Conservation (phyloP, 2,113 vertebrate genomes). For the Nycticryphes semicollaris region DNA sequence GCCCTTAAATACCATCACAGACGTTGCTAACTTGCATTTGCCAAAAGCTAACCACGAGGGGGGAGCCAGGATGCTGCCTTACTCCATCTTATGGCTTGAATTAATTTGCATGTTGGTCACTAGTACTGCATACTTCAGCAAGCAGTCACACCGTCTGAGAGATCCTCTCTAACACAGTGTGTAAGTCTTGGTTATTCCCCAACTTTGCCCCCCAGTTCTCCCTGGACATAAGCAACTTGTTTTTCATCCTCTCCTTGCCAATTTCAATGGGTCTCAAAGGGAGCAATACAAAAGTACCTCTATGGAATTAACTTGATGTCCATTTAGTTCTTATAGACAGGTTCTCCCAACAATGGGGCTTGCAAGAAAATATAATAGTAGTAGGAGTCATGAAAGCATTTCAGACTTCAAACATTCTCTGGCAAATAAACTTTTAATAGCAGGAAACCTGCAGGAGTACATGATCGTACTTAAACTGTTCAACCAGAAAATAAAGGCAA, state of each 20-base stretch:
- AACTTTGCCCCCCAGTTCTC: not conserved
- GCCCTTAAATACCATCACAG: not conserved
- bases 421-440: not conserved
- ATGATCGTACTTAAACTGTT: not conserved
- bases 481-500: not conserved
- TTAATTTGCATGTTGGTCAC: not conserved
- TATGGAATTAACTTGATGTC: not conserved
- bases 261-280: not conserved
- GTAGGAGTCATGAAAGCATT: not conserved
- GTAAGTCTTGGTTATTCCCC: not conserved
- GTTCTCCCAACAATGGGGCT: not conserved
- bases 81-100: not conserved
- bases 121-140: no score
- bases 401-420: not conserved
- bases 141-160: no score
- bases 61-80: not conserved
- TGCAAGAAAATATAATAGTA: not conserved
- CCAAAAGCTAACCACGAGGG: not conserved
- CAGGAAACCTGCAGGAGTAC: not conserved
- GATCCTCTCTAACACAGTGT: not conserved
- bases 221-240: no score
- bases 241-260: not conserved
- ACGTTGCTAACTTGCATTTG: not conserved
- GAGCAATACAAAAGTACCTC: not conserved
- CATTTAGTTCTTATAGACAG: not conserved